Evolutionary conservation across 2,797 vertebrate species (phyloP).

Genomic region (Anisognathus igniventris): DNA sequence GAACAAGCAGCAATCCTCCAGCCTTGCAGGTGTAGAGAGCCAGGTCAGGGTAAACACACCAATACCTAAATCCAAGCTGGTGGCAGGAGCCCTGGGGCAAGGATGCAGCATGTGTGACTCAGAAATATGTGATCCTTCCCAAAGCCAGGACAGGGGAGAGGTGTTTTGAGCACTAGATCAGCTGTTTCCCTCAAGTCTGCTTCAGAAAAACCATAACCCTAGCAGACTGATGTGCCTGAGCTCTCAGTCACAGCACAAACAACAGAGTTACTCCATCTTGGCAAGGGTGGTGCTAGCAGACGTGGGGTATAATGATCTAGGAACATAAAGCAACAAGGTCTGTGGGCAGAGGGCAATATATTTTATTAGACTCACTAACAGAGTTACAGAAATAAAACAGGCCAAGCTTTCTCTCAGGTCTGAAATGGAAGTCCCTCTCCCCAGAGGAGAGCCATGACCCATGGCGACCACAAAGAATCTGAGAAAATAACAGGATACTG

Average conservation of each 20-base stretch:
- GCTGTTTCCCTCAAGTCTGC: neutral
- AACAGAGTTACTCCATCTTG: neutral
- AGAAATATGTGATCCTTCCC: neutral
- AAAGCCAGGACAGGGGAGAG: neutral
- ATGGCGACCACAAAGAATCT: neutral
- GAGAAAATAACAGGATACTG: neutral
- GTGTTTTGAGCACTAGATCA: neutral
- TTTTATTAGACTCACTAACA: neutral
- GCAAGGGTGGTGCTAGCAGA: neutral
- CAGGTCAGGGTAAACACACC: neutral
- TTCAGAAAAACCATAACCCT: neutral
- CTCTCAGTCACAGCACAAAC: neutral
- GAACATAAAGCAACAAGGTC: neutral
- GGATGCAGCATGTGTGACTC: neutral
- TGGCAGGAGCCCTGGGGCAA: neutral
- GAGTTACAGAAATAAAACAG: neutral
- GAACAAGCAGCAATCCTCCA: neutral
- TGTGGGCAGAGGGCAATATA: neutral
- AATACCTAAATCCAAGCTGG: neutral
- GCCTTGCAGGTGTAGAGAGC: neutral
- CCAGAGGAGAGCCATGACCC: neutral
- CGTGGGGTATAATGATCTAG: accelerated
- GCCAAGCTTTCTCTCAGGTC: neutral
- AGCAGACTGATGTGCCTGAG: neutral
- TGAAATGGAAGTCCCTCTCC: neutral